Conservation (phyloP, 2,113 vertebrate species). For the Chloropsis hardwickii region DNA sequence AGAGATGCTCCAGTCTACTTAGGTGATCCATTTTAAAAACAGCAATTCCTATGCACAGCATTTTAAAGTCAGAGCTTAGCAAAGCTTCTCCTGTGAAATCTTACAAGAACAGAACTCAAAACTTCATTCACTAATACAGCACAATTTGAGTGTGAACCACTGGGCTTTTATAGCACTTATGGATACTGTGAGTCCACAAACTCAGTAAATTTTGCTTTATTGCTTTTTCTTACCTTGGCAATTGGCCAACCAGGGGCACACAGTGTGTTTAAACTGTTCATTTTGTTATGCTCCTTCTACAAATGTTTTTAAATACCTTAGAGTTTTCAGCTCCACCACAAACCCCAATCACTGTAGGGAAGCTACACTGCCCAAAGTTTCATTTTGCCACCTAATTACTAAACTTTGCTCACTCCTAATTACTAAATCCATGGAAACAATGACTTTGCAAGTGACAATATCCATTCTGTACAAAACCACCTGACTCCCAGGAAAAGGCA, state of each 20-base stretch:
- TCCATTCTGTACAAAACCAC: background rate
- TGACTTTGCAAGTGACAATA: background rate
- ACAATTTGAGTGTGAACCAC: background rate
- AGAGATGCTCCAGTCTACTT: background rate
- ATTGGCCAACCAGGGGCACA: background rate
- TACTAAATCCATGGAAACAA: background rate
- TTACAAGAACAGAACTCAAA: background rate
- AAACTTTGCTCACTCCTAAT: background rate
- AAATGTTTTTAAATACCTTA: background rate
- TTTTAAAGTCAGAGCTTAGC: background rate
- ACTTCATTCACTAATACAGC: background rate
- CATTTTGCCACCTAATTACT: background rate
- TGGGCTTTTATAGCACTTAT: background rate
- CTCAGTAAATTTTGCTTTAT: background rate
- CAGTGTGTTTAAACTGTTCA: accelerated
- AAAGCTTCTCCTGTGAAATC: background rate
- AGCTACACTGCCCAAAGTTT: background rate
- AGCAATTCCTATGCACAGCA: background rate
- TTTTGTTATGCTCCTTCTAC: background rate
- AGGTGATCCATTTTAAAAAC: background rate
- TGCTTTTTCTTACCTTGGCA: background rate
- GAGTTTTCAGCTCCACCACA: background rate
- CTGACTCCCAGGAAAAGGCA: background rate
- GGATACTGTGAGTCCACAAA: background rate
- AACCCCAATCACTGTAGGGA: accelerated